Evolutionary conservation across 2,888 invertebrate genomes (phyloP).

Genomic region (Nipponacmea schrenckii): DNA sequence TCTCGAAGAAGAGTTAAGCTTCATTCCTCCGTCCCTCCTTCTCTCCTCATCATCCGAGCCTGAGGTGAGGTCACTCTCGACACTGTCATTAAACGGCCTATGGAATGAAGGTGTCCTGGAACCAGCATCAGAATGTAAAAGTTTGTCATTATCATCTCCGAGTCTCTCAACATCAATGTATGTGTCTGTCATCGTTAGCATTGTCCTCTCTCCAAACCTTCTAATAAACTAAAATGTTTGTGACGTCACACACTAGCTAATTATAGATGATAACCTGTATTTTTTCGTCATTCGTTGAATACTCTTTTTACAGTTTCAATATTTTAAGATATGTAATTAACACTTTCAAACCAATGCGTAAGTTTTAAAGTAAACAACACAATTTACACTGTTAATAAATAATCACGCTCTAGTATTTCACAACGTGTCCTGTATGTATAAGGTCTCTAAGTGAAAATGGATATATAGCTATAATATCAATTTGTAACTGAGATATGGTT

Average conservation of each 20-base stretch:
- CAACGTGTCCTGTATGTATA: too few relatives aligned
- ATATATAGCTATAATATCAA: neutral
- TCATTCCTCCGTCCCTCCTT: neutral
- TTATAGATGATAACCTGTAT: too few relatives aligned
- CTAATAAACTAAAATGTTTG: neutral
- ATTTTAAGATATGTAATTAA: too few relatives aligned
- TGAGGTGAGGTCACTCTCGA: neutral
- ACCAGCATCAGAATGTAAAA: neutral
- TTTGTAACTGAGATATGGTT: constrained; percentile 1
- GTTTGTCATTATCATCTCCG: neutral
- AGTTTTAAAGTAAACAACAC: too few relatives aligned
- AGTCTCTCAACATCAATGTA: neutral
- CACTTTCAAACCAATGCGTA: too few relatives aligned
- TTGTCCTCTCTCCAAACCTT: neutral
- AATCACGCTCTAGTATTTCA: too few relatives aligned
- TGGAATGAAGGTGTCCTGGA: neutral
- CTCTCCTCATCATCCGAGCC: neutral
- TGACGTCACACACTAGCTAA: neutral
- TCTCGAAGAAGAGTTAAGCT: neutral
- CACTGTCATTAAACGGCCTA: neutral
- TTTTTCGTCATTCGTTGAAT: too few relatives aligned
- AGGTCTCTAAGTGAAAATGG: too few relatives aligned
- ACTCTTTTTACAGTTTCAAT: too few relatives aligned
- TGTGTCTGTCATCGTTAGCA: neutral
- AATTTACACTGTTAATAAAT: too few relatives aligned